Evolutionary conservation across 2,888 invertebrate species (phyloP), one percentile per base, ranked within the genome.

Genomic region (Phania funesta): DNA sequence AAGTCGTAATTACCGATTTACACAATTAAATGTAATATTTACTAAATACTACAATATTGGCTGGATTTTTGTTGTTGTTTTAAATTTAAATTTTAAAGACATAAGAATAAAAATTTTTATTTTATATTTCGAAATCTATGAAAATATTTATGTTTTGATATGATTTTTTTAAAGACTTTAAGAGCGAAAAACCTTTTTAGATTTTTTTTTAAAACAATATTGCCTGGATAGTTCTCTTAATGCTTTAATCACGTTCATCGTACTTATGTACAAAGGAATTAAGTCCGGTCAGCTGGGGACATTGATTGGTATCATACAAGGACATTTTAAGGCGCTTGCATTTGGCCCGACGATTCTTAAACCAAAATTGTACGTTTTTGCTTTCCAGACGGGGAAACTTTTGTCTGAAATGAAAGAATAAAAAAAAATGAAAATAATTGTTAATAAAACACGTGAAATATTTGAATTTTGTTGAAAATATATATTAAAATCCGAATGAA

Each of bases 331-430:
- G 93, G 80, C 99, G 93, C 92, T 99, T 99, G 91, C 98, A 98
- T 92, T 99, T 99, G 86, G 99, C 99, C 76, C 99, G 93, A 50
- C 99, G 95, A 90, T 99, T 99, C 91, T 99, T 99, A 92, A 99
- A 99, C 99, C 99, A 99, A 91, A 99, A 98, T 92, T 99, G 99
- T 85, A 99, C 99, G 90, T 99, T 99, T 92, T 99, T 99, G 50
- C 99, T 98, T 91, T 99, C 99, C 83, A 99, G 93, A n/a, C 97
- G 95, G 1, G 99, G 99, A 91, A 99, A 99, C 91, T 99, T 99
- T 92, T 98, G 98, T 88, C 99, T 92, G 85, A n/a, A 86, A 86
- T 50, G 2, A 68, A 46, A 81, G 60, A 26, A 41, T 13, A 18
- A 46, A 24, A 11, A 11, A 11, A n/a, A 24, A 9, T 13, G 18